Conservation (phyloP, 2,113 vertebrate species). For the Grammomys surdaster region DNA sequence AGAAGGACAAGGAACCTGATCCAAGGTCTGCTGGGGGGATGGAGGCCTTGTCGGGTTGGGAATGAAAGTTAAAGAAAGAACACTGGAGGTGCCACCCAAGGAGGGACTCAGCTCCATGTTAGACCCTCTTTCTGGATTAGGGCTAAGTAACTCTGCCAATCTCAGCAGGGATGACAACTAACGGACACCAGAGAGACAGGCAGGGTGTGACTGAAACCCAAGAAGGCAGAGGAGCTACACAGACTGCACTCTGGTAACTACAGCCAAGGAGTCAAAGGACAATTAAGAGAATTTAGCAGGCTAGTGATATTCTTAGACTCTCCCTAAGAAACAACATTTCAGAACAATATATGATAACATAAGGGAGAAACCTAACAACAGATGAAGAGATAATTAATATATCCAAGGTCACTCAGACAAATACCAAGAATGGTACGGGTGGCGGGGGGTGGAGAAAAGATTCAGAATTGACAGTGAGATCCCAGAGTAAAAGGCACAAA, state of each 20-base stretch:
- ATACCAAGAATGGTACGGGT: background rate
- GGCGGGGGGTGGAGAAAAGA: background rate
- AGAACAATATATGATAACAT: background rate
- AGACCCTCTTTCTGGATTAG: background rate
- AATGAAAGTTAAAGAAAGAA: background rate
- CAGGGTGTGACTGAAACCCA: conserved; percentile 1
- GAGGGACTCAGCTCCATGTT: background rate
- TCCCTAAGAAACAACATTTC: background rate
- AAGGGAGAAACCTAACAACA: background rate
- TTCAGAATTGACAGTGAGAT: too few species aligned
- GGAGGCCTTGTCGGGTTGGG: background rate
- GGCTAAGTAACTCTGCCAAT: background rate
- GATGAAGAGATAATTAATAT: conserved; percentile 16
- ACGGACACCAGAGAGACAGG: background rate
- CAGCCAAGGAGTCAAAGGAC: background rate
- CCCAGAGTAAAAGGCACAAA: background rate
- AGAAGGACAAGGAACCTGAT: background rate
- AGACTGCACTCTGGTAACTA: background rate
- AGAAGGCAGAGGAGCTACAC: background rate
- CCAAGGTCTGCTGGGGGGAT: background rate
- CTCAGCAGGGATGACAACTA: background rate
- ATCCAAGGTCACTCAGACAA: background rate
- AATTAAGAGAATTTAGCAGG: background rate
- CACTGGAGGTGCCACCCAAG: background rate
- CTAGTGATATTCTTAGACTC: background rate